Evolutionary conservation across 2,888 invertebrate genomes (phyloP), one percentile per base, ranked within the genome.

Genomic region (Lingula anatina): DNA sequence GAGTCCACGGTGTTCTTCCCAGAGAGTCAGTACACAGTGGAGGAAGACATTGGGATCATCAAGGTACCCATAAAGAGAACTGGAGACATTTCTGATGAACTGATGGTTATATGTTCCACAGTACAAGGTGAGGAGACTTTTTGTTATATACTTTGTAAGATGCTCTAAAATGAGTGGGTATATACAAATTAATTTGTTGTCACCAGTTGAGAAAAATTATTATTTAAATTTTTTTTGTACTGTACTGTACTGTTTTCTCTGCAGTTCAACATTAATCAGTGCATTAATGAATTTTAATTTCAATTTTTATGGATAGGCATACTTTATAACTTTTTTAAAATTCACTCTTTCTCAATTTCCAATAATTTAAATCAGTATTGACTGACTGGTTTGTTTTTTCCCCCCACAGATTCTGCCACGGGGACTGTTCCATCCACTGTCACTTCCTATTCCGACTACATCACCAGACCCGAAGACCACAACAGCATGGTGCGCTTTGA

Each of bases 381-480:
- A n/a, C n/a, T n/a, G n/a, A n/a, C n/a, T n/a, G n/a, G n/a, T n/a
- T n/a, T n/a, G n/a, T n/a, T n/a, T n/a, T n/a, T n/a, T n/a, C n/a
- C n/a, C 31, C 9, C 31, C 51, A 2, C 55, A 76, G 76, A 57
- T 12, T 62, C 66, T n/a, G 76, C 75, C 1, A 59, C 56, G 9
- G 76, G 75, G 1, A 71, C 74, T 2, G 51, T 61, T 3, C 65
- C 67, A 5, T 60, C 56, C 23, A 60, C 70, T 4, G 64, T 75
- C 18, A 60, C 64, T 12, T 74, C 75, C 2, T 71, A 61, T 51
- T 71, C 74, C 4, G 76, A 76, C 55, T 76, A 64, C 59, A 69
- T 76, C 53, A 67, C 67, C 7, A 64, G 73, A 4, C 58, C 69
- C 0, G 61, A 60, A 18, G 67, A 68, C 50, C 66, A 66, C 48